Percentiles rank a stretch among this genome's conserved stretches.
phyloP scores from a whole-genome alignment of 1,140 invertebrate genomes.

The Acromyrmex heyeri region DNA sequence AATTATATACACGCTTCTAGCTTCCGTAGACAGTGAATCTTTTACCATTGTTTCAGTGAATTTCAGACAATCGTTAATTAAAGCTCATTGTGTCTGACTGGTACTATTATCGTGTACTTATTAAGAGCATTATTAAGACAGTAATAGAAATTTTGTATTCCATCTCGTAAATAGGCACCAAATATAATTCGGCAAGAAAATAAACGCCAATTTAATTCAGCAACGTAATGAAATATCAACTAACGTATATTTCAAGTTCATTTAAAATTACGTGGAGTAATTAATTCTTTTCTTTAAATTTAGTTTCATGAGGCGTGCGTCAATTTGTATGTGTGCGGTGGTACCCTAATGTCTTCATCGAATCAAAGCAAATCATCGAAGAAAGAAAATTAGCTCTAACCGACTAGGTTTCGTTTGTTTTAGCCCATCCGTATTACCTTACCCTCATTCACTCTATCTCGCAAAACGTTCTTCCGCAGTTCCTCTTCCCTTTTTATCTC shows the following conservation, averaged over 20 bases:
- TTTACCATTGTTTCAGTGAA: conserved; percentile 16
- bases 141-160: conserved; percentile 13
- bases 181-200: not conserved
- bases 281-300: not conserved
- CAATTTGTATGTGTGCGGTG: not conserved
- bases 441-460: conserved; percentile 45
- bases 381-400: conserved; percentile 75
- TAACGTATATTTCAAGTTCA: not conserved
- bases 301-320: not conserved
- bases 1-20: not conserved
- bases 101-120: not conserved
- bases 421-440: conserved; percentile 60
- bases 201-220: not conserved
- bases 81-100: conserved; percentile 18
- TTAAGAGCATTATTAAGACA: conserved; percentile 24
- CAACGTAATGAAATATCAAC: not conserved
- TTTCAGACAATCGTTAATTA: conserved; percentile 51
- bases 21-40: not conserved
- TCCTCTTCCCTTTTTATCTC: conserved; percentile 36
- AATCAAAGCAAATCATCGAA: conserved; percentile 47
- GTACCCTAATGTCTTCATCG: conserved; percentile 21
- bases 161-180: not conserved
- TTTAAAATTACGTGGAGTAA: not conserved
- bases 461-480: conserved; percentile 45
- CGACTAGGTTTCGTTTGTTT: conserved; percentile 70